phyloP scores from a whole-genome alignment of 2,888 invertebrate genomes.

The Amblyteles armatorius region DNA sequence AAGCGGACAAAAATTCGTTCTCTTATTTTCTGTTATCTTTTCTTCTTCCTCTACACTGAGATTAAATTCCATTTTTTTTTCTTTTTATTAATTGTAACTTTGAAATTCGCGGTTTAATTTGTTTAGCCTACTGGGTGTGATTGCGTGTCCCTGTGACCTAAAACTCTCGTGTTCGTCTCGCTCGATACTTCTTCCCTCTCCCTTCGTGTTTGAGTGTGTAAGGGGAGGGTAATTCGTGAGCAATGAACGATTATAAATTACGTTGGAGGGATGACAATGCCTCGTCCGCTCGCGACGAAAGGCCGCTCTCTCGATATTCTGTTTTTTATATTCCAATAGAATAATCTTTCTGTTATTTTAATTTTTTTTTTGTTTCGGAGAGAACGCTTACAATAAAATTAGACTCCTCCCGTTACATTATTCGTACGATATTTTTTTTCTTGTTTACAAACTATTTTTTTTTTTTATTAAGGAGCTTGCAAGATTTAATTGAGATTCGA shows the following conservation, averaged over 20 bases:
- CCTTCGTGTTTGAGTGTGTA: constrained; percentile 46
- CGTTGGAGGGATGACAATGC: constrained; percentile 72
- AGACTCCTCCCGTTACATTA: constrained; percentile 41
- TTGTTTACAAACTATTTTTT: constrained; percentile 29
- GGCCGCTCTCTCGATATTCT: constrained; percentile 44
- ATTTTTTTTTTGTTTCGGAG: constrained; percentile 14
- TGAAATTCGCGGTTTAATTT: constrained; percentile 55
- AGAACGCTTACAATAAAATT: constrained; percentile 38
- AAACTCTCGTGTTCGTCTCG: constrained; percentile 3
- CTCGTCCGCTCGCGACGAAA: constrained; percentile 64
- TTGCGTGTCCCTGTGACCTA: constrained; percentile 46
- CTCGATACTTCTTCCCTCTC: constrained; percentile 26
- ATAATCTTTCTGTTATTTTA: neutral
- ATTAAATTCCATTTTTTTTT: constrained; percentile 50
- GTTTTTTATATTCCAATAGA: neutral
- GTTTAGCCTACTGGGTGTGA: constrained; percentile 57
- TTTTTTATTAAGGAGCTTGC: constrained; percentile 55
- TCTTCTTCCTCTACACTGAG: constrained; percentile 6
- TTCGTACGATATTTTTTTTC: constrained; percentile 30
- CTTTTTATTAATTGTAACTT: constrained; percentile 56
- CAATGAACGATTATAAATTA: constrained; percentile 76
- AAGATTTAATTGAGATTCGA: constrained; percentile 60
- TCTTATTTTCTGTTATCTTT: constrained; percentile 1
- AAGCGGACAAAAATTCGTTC: constrained; percentile 33
- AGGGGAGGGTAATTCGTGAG: constrained; percentile 68